phyloP scores from a whole-genome alignment of 1,140 invertebrate species.

The Bombus affinis region DNA sequence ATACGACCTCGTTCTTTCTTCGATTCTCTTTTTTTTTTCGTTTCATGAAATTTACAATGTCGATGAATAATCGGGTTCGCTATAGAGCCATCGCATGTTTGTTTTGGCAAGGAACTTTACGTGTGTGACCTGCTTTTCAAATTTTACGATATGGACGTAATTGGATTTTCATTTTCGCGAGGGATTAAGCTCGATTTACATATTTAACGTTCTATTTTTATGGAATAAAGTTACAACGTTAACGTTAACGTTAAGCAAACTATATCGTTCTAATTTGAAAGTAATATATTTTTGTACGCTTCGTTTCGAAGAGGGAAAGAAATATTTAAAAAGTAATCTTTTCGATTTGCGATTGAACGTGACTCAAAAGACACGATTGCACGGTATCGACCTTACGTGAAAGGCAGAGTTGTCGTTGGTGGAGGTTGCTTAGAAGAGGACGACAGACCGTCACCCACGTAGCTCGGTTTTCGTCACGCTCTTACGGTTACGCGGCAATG shows the following conservation, averaged over 20 bases:
- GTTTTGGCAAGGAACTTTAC: not conserved
- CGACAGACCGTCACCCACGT: conserved; percentile 43
- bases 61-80: not conserved
- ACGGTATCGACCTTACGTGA: not conserved
- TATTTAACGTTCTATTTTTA: too few relatives aligned
- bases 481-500: conserved; percentile 64
- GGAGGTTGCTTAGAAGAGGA: conserved; percentile 20
- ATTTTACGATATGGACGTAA: too few relatives aligned
- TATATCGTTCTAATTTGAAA: too few relatives aligned
- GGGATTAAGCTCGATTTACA: too few relatives aligned
- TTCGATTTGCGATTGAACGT: not conserved
- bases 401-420: conserved; percentile 4
- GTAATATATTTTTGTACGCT: too few relatives aligned
- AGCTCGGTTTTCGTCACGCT: conserved; percentile 65
- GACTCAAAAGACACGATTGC: not conserved
- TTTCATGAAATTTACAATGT: not conserved
- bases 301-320: rapidly evolving
- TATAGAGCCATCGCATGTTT: not conserved
- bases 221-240: too few relatives aligned
- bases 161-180: too few relatives aligned
- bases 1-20: not conserved
- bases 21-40: not conserved
- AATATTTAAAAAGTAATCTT: not conserved
- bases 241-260: too few relatives aligned
- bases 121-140: not conserved